phyloP scores from a whole-genome alignment of 2,888 invertebrate genomes.

The Ypsolopha scabrella region DNA sequence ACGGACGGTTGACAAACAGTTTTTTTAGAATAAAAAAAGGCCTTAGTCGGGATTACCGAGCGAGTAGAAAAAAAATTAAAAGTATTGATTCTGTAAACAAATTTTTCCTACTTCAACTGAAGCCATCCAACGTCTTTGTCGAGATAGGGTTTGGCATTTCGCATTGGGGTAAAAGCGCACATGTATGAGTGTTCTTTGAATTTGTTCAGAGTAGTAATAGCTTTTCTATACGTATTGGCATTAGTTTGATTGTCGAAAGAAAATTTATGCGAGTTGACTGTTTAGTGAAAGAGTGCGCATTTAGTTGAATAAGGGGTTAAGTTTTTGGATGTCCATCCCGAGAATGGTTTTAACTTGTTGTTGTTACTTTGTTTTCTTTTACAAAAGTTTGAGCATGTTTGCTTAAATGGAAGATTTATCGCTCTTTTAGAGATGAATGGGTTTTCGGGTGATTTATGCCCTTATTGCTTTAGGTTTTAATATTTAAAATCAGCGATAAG shows the following conservation, averaged over 20 bases:
- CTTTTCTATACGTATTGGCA: slow-evolving; percentile 62
- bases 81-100: too few species aligned
- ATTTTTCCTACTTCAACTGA: too few species aligned
- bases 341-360: slow-evolving; percentile 13
- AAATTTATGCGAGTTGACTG: slow-evolving; percentile 65
- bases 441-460: too few species aligned
- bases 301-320: slow-evolving; percentile 65
- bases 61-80: too few species aligned
- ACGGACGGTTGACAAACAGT: too few species aligned
- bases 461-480: too few species aligned
- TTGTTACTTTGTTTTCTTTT: slow-evolving; percentile 1
- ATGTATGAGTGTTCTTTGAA: slow-evolving; percentile 38
- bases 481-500: too few species aligned
- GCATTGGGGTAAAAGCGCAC: neutral
- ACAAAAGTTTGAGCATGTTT: slow-evolving; percentile 1
- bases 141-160: neutral
- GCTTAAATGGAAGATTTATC: slow-evolving; percentile 1
- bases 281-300: slow-evolving; percentile 15
- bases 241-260: slow-evolving; percentile 62
- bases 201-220: slow-evolving; percentile 64
- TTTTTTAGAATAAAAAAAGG: too few species aligned
- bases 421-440: neutral
- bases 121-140: too few species aligned
- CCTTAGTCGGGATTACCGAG: too few species aligned
- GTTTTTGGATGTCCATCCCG: slow-evolving; percentile 41